Conservation (phyloP, 2,888 invertebrate species). For the Rhagophthalmus giganteus region DNA sequence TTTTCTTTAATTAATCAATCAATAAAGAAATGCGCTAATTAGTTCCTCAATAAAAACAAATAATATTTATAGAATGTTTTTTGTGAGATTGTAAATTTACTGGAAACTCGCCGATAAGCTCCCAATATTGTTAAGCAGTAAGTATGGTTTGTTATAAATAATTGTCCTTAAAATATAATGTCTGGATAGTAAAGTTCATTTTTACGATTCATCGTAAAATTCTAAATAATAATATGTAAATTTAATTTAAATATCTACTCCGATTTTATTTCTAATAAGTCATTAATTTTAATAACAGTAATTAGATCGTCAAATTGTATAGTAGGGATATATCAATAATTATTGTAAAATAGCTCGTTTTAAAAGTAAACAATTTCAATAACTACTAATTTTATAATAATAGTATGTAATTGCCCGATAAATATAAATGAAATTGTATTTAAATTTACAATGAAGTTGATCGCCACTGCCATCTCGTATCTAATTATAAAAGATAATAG, state of each 20-base stretch:
- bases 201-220: conserved; percentile 20
- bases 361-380: too few species aligned
- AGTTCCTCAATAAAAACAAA: conserved; percentile 12
- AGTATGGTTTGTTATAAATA: background rate
- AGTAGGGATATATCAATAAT: too few species aligned
- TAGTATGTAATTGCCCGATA: too few species aligned
- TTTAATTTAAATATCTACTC: conserved; percentile 15
- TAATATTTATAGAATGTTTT: conserved; percentile 3
- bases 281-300: too few species aligned
- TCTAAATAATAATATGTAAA: conserved; percentile 9
- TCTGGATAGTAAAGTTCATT: background rate
- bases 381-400: too few species aligned
- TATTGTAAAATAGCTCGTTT: too few species aligned
- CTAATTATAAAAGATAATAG: too few species aligned
- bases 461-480: too few species aligned
- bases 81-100: background rate
- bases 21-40: conserved; percentile 10
- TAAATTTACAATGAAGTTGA: too few species aligned
- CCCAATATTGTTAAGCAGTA: background rate
- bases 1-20: conserved; percentile 16
- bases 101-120: background rate
- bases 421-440: too few species aligned
- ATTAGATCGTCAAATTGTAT: too few species aligned
- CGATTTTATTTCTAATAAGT: too few species aligned
- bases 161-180: background rate